Evolutionary conservation across 2,797 vertebrate genomes (phyloP), one percentile per base, ranked within the genome.

Genomic region (Scolopax bukidnonensis): DNA sequence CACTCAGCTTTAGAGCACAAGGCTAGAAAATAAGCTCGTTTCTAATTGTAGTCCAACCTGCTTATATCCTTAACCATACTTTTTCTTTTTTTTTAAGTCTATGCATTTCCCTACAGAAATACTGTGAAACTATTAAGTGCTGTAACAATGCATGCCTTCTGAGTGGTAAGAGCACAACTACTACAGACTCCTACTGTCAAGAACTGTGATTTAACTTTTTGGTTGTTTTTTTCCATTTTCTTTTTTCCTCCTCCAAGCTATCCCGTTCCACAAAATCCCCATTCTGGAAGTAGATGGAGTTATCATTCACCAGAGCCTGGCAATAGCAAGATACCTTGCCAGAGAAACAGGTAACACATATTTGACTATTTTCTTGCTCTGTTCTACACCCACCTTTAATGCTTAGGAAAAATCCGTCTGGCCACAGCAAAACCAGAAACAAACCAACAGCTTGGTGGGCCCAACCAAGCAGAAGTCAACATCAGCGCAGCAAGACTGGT

Each of bases 321-420:
- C 98, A 9, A 98, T 98, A 32, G 98, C 97, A 64, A 97, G 98
- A 95, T 98, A 98, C 50, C 79, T 98, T 50, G 97, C 97, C 69
- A 98, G 87, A 97, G 97, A 98, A 96, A 88, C 98, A 98, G 98
- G 98, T 98, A 98, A 97, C 20, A 2, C 15, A 36, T 24, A 18
- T 70, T 51, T 48, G 14, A 20, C 50, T 74, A 12, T 65, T 74
- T 81, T 56, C 30, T 69, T 71, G 16, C 43, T 76, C 40, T 86
- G n/a, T 88, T 88, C 18, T 60, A 32, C 18, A 53, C 24, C 19
- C 13, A 19, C 7, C 5, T 81, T 57, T 27, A 83, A 57, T 2
- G 3, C 16, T 75, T 5, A 28, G 33, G n/a, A 74, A 56, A 80
- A 83, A 53, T 1, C 56, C 7, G 19, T 5, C 19, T 19, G n/a